Evolutionary conservation across 2,113 vertebrate species (phyloP).

Genomic region (Furnarius figulus): DNA sequence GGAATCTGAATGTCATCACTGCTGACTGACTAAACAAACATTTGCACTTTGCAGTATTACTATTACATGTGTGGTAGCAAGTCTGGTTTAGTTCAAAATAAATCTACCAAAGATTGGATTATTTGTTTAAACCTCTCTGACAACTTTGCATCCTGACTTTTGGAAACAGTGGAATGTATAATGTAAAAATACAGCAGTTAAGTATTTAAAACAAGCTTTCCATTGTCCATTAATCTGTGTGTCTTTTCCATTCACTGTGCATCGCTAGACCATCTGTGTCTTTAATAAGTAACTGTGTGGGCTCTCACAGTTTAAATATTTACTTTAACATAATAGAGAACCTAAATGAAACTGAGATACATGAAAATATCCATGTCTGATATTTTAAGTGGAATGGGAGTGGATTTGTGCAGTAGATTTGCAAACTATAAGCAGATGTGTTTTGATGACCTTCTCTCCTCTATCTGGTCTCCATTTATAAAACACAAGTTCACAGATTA

Average conservation of each 20-base stretch:
- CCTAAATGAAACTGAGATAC: neutral
- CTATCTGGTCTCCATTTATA: neutral
- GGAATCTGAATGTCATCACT: neutral
- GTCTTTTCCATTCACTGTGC: neutral
- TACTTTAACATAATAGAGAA: slow-evolving; percentile 11
- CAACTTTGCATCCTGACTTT: neutral
- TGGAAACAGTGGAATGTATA: neutral
- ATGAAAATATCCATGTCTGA: neutral
- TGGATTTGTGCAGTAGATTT: neutral
- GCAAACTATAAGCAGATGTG: neutral
- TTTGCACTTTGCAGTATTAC: neutral
- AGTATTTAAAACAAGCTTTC: neutral
- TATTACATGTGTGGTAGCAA: neutral
- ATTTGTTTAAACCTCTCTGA: neutral
- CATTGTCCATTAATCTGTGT: neutral
- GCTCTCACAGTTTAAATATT: slow-evolving; percentile 22
- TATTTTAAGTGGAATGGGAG: slow-evolving; percentile 4
- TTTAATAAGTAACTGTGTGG: slow-evolving; percentile 53
- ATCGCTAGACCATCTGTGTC: neutral
- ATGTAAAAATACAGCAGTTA: neutral
- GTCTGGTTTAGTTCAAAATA: neutral
- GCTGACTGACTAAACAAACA: neutral
- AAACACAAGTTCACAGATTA: neutral
- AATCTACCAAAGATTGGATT: neutral
- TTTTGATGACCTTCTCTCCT: slow-evolving; percentile 26